Base-by-base conservation (phyloP, 2,113 vertebrate species). In the Halcyon senegalensis region DNA sequence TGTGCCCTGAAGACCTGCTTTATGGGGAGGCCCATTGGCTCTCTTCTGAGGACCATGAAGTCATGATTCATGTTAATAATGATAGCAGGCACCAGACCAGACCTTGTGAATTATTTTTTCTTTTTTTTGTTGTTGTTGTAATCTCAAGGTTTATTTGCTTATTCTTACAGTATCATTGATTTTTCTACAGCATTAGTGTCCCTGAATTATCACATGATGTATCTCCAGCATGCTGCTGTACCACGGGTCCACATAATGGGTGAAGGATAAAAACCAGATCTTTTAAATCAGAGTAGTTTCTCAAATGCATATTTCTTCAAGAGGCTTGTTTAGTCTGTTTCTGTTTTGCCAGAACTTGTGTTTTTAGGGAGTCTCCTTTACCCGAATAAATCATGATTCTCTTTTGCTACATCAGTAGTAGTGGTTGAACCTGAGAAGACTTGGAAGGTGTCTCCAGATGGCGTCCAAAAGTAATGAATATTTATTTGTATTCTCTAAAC, bases 141-240 rank as follows among this genome's bases (percentile, higher is more conserved):
- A 84, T 80, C 88, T 96, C 92, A 97, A 93, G 89, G 89, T 96
- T 96, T 96, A 73, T 96, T 96, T 96, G 93, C 77, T 87, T 82
- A 50, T 28, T 92, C 16, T 89, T 69, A 62, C 74, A 60, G 25
- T 39, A 50, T 30, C 5, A 0, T 68, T 87, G 69, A 51, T 84
- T 68, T 82, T 58, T 41, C 69, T 82, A 3, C 74, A 39, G 50
- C 1, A 1, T 58, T 59, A 27, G 51, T 75, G 86, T 95, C 94
- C 69, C 92, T 95, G 85, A 94, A 58, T 84, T 92, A 86, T 75
- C 90, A 72, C 56, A 60, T 74, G 64, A 35, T 68, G 13, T 72
- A 96, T 94, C 92, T 95, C 53, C 84, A 87, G 73, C 2, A 0
- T 16, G 53, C 74, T 81, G 83, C 84, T 10, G 12, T 44, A 9